Conservation (phyloP, 2,113 vertebrate genomes). For the Neomonachus schauinslandi region DNA sequence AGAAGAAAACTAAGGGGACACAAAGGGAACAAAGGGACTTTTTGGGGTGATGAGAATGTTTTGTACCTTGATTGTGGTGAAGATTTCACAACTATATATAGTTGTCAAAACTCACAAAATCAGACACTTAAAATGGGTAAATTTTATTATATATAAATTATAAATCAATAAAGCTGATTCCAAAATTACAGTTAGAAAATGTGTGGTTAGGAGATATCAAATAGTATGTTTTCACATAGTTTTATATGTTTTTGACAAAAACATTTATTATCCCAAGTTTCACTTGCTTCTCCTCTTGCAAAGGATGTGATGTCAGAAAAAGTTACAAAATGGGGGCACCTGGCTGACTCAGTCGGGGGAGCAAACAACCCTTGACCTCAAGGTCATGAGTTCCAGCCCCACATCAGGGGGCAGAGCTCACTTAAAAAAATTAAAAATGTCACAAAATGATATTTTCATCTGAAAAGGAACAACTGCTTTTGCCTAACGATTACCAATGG, state of each 20-base stretch:
- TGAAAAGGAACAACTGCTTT: neutral
- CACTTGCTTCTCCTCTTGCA: neutral
- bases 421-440: neutral
- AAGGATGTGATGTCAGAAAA: neutral
- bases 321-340: neutral
- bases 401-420: neutral
- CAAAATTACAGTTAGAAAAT: neutral
- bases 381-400: neutral
- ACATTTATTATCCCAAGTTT: neutral
- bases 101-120: neutral
- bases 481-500: neutral
- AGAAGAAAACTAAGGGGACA: no score
- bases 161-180: neutral
- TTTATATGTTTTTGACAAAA: neutral
- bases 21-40: neutral
- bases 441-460: neutral
- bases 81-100: neutral
- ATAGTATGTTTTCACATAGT: neutral
- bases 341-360: neutral
- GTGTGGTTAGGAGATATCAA: neutral
- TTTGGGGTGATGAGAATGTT: neutral
- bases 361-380: neutral
- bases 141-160: neutral
- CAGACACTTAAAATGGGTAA: neutral
- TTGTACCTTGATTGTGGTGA: neutral